Percentiles rank a stretch among this genome's conserved stretches.
phyloP scores from a whole-genome alignment of 2,797 vertebrate genomes.

The Helicolenus hilgendorfi region DNA sequence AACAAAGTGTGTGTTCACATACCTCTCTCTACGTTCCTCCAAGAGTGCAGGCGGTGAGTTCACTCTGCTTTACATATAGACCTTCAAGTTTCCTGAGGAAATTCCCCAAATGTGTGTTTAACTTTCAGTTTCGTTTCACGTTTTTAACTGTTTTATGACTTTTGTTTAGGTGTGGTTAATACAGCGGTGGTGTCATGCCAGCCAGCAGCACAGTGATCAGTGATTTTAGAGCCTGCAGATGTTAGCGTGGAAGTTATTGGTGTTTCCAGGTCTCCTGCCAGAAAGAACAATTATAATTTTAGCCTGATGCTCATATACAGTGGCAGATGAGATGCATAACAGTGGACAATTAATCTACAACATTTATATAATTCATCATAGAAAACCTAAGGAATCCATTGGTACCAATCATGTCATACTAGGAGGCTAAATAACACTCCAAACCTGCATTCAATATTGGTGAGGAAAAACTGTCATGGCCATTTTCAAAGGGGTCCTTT shows the following conservation, averaged over 20 bases:
- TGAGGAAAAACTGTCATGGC: no score
- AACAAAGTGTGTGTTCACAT: background rate
- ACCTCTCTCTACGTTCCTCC: background rate
- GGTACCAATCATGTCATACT: no score
- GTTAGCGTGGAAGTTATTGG: background rate
- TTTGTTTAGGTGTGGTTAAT: background rate
- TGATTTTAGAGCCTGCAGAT: background rate
- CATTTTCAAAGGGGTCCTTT: no score
- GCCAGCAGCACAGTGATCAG: no score
- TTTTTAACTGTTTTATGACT: background rate
- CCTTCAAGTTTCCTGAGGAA: background rate
- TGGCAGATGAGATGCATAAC: background rate
- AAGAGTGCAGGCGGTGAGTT: no score
- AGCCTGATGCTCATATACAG: background rate
- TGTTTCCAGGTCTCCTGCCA: background rate
- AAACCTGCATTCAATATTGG: no score
- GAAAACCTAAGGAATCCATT: no score
- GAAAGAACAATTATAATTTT: background rate
- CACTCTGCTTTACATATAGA: background rate
- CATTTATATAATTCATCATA: no score
- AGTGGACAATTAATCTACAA: background rate
- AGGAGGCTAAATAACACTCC: no score
- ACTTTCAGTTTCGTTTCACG: background rate
- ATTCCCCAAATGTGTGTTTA: no score
- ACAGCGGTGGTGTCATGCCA: background rate